Conservation (phyloP, 2,888 invertebrate genomes). For the Deilephila elpenor region DNA sequence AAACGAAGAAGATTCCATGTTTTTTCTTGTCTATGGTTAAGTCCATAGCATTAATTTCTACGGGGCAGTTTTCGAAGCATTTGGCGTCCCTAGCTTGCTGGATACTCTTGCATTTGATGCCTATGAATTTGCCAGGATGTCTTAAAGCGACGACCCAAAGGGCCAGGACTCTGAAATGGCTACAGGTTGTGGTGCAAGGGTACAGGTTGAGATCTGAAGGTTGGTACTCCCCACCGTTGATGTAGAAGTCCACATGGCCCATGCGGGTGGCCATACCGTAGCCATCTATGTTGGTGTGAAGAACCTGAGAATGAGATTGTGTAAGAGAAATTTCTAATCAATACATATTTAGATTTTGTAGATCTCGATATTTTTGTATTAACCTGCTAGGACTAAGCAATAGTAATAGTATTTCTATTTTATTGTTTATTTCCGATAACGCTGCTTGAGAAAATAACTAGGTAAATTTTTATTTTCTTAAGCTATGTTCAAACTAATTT, state of each 20-base stretch:
- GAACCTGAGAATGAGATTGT: not conserved
- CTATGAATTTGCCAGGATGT: conserved; percentile 69
- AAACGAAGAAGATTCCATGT: conserved; percentile 70
- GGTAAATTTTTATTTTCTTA: no score
- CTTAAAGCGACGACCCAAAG: conserved; percentile 69
- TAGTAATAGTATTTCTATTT: no score
- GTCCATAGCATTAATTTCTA: conserved; percentile 67
- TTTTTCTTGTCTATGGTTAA: conserved; percentile 56
- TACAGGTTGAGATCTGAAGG: conserved; percentile 68
- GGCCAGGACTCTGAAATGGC: conserved; percentile 69
- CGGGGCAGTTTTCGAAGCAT: conserved; percentile 62
- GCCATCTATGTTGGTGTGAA: conserved; percentile 79
- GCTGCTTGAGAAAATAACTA: no score
- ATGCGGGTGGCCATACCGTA: conserved; percentile 75
- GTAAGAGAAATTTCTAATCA: not conserved
- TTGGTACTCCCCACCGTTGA: conserved; percentile 78
- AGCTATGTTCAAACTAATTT: no score
- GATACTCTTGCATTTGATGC: conserved; percentile 64
- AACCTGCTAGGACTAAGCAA: no score
- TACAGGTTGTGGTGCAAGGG: conserved; percentile 72
- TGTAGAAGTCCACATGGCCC: conserved; percentile 76
- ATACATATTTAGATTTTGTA: no score
- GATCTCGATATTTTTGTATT: no score
- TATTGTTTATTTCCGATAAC: no score
- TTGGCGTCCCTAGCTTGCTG: conserved; percentile 70